Evolutionary conservation across 2,113 vertebrate genomes (phyloP).

Genomic region (Zapus hudsonius): DNA sequence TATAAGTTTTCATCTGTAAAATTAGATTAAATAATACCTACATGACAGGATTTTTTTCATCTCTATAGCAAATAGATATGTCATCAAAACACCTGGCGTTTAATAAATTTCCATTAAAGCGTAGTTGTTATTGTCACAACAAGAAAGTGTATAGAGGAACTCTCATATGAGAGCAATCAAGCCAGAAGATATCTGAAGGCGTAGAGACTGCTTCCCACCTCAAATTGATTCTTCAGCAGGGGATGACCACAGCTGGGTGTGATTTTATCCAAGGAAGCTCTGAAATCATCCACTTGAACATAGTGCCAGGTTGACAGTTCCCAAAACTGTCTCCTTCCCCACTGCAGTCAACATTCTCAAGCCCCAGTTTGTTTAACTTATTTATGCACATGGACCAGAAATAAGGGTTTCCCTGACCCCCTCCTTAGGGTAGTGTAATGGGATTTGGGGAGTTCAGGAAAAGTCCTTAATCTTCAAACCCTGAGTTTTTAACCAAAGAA

Average conservation of each 20-base stretch:
- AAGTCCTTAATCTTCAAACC: no score
- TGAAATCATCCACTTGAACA: neutral
- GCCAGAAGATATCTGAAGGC: neutral
- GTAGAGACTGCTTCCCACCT: neutral
- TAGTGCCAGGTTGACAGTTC: neutral
- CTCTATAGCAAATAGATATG: neutral
- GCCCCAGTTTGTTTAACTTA: neutral
- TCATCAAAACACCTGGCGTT: neutral
- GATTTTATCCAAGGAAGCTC: neutral
- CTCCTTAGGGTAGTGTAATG: neutral
- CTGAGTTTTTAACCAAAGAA: no score
- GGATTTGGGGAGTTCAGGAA: no score
- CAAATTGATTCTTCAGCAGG: neutral
- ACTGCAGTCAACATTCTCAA: neutral
- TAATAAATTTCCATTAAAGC: neutral
- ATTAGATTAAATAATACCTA: constrained; percentile 23
- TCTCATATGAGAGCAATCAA: neutral
- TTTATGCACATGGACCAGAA: neutral
- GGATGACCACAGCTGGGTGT: neutral
- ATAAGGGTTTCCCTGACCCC: no score
- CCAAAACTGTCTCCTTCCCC: neutral
- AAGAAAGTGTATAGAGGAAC: neutral
- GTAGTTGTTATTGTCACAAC: neutral
- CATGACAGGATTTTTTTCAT: neutral
- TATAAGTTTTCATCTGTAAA: constrained; percentile 34